phyloP scores from a whole-genome alignment of 2,888 invertebrate species.

The Thecophora atra region DNA sequence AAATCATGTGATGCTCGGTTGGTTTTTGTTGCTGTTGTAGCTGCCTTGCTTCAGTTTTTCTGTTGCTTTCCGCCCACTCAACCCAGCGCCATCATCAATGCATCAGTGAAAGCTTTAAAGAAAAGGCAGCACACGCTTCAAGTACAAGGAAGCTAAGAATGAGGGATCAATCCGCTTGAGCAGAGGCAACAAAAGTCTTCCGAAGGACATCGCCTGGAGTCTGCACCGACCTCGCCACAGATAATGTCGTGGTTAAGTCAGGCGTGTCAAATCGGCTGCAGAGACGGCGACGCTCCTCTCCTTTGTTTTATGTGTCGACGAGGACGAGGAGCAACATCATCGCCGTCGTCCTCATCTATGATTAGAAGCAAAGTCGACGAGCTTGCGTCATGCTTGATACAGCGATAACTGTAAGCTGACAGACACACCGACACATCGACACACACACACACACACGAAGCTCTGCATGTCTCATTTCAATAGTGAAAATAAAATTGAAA shows the following conservation, averaged over 20 bases:
- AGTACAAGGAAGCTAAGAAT: not conserved
- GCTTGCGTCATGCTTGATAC: constrained; percentile 16
- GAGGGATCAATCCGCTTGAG: constrained; percentile 37
- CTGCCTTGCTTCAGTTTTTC: not conserved
- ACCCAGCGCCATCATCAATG: not conserved
- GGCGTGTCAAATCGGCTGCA: constrained; percentile 35
- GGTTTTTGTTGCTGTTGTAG: not conserved
- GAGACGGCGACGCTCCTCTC: constrained; percentile 10
- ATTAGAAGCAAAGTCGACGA: constrained; percentile 14
- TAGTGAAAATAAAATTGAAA: not conserved
- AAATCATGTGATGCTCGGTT: constrained; percentile 13
- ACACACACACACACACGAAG: constrained; percentile 1
- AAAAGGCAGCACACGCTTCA: too few relatives aligned
- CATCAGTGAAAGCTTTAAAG: not conserved
- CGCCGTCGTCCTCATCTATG: not conserved
- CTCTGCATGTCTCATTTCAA: not conserved
- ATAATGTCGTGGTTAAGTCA: constrained; percentile 47
- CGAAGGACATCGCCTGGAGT: constrained; percentile 56
- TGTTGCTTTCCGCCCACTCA: not conserved
- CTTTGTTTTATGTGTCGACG: constrained; percentile 17
- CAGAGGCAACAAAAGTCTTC: constrained; percentile 50
- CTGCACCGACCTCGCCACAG: constrained; percentile 55
- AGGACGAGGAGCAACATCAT: not conserved
- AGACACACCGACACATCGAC: not conserved
- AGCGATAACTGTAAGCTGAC: constrained; percentile 6